A percentile compares a stretch with the other conserved stretches of the same genome.
Evolutionary conservation across 1,140 invertebrate genomes (phyloP).

Genomic region (Euura lappo): DNA sequence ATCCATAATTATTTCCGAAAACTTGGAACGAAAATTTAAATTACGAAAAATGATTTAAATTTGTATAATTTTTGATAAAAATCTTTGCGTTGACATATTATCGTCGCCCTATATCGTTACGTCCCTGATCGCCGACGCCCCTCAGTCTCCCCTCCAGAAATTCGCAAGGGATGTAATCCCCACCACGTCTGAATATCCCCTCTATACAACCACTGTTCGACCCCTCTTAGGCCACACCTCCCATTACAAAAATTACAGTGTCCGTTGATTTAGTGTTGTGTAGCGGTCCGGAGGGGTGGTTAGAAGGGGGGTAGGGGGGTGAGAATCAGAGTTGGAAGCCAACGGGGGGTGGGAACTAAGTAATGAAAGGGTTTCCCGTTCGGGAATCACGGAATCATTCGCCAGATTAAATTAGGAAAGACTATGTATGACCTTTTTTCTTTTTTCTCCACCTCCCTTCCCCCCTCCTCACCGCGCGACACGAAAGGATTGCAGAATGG

Average conservation of each 20-base stretch:
- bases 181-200: slow-evolving; percentile 33
- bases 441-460: slow-evolving; percentile 8
- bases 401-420: slow-evolving; percentile 62
- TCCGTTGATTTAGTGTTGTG: slow-evolving; percentile 61
- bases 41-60: too few relatives aligned
- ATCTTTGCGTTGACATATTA: too few relatives aligned
- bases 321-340: slow-evolving; percentile 25
- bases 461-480: slow-evolving; percentile 7
- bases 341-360: slow-evolving; percentile 48
- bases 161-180: slow-evolving; percentile 28
- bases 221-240: slow-evolving; percentile 57
- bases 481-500: slow-evolving; percentile 33
- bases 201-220: slow-evolving; percentile 23
- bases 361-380: slow-evolving; percentile 61
- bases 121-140: not conserved
- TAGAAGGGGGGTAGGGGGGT: slow-evolving; percentile 22
- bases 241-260: slow-evolving; percentile 63
- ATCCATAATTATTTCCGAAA: too few relatives aligned
- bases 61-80: too few relatives aligned
- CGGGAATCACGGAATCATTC: slow-evolving; percentile 62
- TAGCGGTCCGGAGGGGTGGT: slow-evolving; percentile 43
- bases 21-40: too few relatives aligned
- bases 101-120: too few relatives aligned
- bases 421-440: slow-evolving; percentile 40
- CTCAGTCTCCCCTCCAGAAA: slow-evolving; percentile 26